Evolutionary conservation across 1,140 invertebrate genomes (phyloP), one percentile per base, ranked within the genome.

Genomic region (Cherax quadricarinatus): DNA sequence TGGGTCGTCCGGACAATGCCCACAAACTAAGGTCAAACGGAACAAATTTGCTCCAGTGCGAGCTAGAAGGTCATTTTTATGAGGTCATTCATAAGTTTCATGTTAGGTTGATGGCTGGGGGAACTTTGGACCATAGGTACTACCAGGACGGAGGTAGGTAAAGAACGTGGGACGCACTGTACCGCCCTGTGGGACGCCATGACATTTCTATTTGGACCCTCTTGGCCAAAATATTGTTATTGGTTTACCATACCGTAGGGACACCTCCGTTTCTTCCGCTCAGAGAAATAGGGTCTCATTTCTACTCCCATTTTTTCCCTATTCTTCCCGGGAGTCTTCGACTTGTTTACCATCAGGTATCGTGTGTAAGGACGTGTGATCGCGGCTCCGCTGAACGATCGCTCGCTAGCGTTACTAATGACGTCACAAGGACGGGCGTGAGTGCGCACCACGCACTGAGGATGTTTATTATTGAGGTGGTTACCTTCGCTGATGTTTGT

Each of bases 161-260:
- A 16, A 70, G 21, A 18, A 5, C 62, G 53, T 14, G 53, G 53
- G 53, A 14, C 7, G 12, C 53, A 60, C 14, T 21, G 14, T 21
- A 66, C 62, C 62, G 18, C 62, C 62, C 62, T 66, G 62, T 14
- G 53, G n/a, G 81, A 84, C 73, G 57, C 73, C 75, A 60, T 53
- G 73, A 79, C 73, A 87, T 87, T 75, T 87, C 86, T 87, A 79
- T 87, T 87, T 87, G 86, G 86, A 88, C 75, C 62, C 86, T 48
- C 73, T 60, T 79, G 73, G 86, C 73, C 86, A 88, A 88, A 88
- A 88, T 88, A 88, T 88, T 88, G 51, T 88, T 80, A 88, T 88
- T 79, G 51, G 86, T 79, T 73, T 75, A 78, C 73, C 86, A 75
- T 57, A 75, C 16, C 21, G 70, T 21, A 21, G 70, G 84, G 14